A percentile compares a stretch with the other conserved stretches of the same genome.
phyloP scores from a whole-genome alignment of 2,113 vertebrate genomes.

The Cyprinodon variegatus region DNA sequence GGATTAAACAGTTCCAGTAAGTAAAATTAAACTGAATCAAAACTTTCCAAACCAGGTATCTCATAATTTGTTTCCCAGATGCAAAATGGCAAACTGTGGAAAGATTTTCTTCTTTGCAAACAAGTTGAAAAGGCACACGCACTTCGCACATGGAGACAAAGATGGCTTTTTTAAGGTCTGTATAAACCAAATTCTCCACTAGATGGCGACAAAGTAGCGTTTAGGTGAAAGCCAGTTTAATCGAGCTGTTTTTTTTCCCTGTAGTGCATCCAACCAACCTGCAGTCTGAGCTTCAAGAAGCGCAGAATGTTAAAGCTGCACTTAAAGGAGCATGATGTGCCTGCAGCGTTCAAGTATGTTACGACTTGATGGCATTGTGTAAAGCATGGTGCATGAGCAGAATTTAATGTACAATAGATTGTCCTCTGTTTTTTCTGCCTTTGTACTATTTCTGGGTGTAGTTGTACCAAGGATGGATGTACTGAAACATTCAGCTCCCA shows the following conservation, averaged over 20 bases:
- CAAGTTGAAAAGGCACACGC: slow-evolving; percentile 69
- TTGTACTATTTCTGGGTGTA: slow-evolving; percentile 30
- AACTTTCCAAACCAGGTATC: rapidly evolving
- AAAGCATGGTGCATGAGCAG: not conserved
- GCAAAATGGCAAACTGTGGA: slow-evolving; percentile 56
- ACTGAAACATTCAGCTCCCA: slow-evolving; percentile 64
- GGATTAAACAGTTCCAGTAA: slow-evolving; percentile 67
- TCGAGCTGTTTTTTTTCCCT: not conserved
- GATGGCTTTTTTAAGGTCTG: slow-evolving; percentile 76
- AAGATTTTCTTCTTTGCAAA: slow-evolving; percentile 48
- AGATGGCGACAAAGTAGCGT: slow-evolving; percentile 36
- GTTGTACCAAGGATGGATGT: slow-evolving; percentile 77
- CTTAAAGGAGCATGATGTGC: slow-evolving; percentile 54
- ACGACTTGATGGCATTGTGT: not conserved
- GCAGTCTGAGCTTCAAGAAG: slow-evolving; percentile 76
- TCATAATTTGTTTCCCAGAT: slow-evolving; percentile 53
- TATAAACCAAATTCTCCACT: not conserved
- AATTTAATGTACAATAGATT: not conserved
- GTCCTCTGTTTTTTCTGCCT: not conserved
- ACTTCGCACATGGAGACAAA: slow-evolving; percentile 62
- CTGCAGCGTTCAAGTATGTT: slow-evolving; percentile 69
- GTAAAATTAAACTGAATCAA: not conserved
- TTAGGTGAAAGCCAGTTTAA: not conserved
- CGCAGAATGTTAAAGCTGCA: slow-evolving; percentile 72
- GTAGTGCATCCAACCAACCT: slow-evolving; percentile 73